Conservation (phyloP, 2,113 vertebrate species). For the Lepus timidus region DNA sequence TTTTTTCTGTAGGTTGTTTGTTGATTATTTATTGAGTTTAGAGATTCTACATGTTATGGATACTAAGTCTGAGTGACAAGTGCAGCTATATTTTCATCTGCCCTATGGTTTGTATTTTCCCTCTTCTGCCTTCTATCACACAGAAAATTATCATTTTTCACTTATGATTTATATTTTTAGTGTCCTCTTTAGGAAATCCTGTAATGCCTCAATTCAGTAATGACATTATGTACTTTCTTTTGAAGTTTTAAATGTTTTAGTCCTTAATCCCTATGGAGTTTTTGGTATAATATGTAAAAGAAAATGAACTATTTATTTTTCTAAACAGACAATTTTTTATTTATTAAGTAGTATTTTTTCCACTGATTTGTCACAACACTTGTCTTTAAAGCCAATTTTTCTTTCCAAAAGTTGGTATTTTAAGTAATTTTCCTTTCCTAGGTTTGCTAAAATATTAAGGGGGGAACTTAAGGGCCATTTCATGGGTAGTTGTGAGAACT, state of each 20-base stretch:
- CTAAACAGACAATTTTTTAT: not conserved
- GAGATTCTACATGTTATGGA: not conserved
- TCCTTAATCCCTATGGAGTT: not conserved
- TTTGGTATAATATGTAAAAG: not conserved
- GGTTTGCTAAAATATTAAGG: not conserved
- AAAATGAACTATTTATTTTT: not conserved
- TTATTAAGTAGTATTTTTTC: not conserved
- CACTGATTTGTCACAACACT: not conserved
- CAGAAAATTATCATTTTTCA: not conserved
- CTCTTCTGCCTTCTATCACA: not conserved
- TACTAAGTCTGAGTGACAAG: not conserved
- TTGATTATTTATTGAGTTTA: not conserved
- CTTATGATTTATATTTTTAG: not conserved
- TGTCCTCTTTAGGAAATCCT: not conserved
- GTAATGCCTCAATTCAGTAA: not conserved
- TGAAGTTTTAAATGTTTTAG: not conserved
- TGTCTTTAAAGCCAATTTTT: not conserved
- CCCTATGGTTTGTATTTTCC: not conserved
- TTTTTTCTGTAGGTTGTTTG: not conserved
- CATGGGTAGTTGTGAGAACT: fast-evolving
- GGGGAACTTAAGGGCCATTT: not conserved
- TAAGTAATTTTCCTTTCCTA: not conserved
- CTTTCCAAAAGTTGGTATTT: not conserved
- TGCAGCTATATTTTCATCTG: not conserved
- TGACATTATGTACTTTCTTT: not conserved